phyloP scores from a whole-genome alignment of 2,888 invertebrate genomes.

The Lithosia quadra region DNA sequence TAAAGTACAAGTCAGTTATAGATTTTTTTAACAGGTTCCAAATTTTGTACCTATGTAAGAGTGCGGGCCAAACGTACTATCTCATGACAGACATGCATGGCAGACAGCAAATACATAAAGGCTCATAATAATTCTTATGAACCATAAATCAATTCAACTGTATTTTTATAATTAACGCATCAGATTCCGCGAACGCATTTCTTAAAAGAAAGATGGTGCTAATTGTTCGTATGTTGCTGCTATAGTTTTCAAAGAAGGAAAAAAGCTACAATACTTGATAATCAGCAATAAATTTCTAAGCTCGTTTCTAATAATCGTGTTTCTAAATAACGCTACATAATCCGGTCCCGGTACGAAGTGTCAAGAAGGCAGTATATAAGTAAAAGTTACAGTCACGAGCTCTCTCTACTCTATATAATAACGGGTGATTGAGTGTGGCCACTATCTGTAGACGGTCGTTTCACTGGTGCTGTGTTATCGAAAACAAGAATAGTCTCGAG shows the following conservation, averaged over 20 bases:
- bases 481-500: constrained; percentile 27
- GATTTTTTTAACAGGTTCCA: too few species aligned
- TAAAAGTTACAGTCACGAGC: constrained; percentile 37
- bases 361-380: constrained; percentile 23
- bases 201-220: background rate
- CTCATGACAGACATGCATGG: too few species aligned
- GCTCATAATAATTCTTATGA: background rate
- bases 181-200: background rate
- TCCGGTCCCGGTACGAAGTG: constrained; percentile 34
- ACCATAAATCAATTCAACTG: background rate
- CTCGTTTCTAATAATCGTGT: constrained; percentile 18
- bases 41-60: background rate
- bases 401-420: constrained; percentile 39
- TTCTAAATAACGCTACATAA: constrained; percentile 22
- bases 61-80: background rate
- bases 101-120: background rate
- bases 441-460: constrained; percentile 35
- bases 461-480: constrained; percentile 28
- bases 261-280: background rate
- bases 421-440: constrained; percentile 45
- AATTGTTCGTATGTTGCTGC: background rate
- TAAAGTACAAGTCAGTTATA: too few species aligned
- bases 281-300: background rate
- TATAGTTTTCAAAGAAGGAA: background rate
- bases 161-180: background rate